Evolutionary conservation across 2,888 invertebrate species (phyloP), one percentile per base, ranked within the genome.

Genomic region (Tetranychus piercei): DNA sequence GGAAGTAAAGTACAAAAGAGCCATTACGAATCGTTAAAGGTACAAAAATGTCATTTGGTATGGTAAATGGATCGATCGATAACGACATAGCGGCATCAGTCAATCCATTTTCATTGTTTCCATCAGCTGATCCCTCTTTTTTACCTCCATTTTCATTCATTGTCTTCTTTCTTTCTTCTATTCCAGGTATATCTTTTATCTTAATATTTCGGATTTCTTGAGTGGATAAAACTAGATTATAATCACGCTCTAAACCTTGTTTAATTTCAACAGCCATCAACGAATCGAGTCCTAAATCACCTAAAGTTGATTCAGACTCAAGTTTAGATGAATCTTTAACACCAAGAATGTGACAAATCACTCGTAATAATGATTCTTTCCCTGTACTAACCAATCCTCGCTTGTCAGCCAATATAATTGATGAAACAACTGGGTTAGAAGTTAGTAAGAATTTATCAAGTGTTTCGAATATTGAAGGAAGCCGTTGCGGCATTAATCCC

Each of bases 261-360:
- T 75, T 96, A 81, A 97, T 94, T 86, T 97, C 97, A 3, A 96
- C 94, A 71, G 95, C 94, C 96, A 97, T 97, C 79, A 97, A 84
- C 2, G 95, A 96, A 82, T 97, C 97, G 88, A 97, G 92, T 77
- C 97, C 97, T 65, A 97, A 87, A 82, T 97, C 96, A 44, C 93
- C 92, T 72, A 97, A 84, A 70, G 89, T 90, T 7, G 90, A 87
- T 45, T 87, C 86, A 71, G 87, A 86, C 77, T 91, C 88, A 55
- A 94, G 86, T 77, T 89, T 71, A 1, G 71, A 44, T 15, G 81
- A 84, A 80, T 96, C 94, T 82, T 94, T 92, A 80, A 97, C 88
- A 77, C 91, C 90, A 86, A 82, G 43, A 78, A 76, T 20, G 44
- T 74, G 75, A 5, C 71, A 65, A 6, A 77, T 73, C 9, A 69